Evolutionary conservation across 2,888 invertebrate species (phyloP).

Genomic region (Eubasilissa splendida): DNA sequence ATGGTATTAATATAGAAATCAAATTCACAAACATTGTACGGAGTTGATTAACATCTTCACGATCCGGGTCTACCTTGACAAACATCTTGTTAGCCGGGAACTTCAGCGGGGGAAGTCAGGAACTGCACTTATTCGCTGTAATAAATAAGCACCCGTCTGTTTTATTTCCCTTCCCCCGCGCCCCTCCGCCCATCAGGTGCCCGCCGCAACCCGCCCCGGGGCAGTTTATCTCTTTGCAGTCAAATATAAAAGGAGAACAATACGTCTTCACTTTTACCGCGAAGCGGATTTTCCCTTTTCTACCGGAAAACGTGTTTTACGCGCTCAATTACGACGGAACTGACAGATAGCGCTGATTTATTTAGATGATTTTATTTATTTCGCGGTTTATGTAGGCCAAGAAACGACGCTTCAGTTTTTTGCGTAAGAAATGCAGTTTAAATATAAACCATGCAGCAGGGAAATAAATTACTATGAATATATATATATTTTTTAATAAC

Average conservation of each 20-base stretch:
- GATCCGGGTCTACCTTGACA: no score
- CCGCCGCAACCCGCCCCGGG: not conserved
- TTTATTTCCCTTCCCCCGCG: not conserved
- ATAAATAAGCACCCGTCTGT: not conserved
- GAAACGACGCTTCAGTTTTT: not conserved
- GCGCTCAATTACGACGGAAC: slow-evolving; percentile 33
- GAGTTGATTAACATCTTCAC: no score
- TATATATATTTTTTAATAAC: no score
- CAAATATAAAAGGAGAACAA: slow-evolving; percentile 7
- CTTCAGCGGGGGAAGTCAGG: no score
- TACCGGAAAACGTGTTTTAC: slow-evolving; percentile 36
- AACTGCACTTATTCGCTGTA: slow-evolving; percentile 4
- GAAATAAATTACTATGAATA: not conserved
- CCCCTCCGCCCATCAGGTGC: not conserved
- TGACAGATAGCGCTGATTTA: slow-evolving; percentile 29
- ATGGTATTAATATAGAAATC: no score
- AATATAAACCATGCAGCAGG: no score
- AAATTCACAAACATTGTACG: no score
- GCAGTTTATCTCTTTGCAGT: slow-evolving; percentile 12
- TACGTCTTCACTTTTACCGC: slow-evolving; percentile 11
- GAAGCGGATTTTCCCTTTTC: slow-evolving; percentile 10
- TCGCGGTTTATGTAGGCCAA: slow-evolving; percentile 3
- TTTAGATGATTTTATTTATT: slow-evolving; percentile 31
- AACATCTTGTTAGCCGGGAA: no score
- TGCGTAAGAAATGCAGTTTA: no score